Percentiles rank a stretch among this genome's conserved stretches.
Conservation (phyloP, 2,113 vertebrate species). For the Mirounga angustirostris region DNA sequence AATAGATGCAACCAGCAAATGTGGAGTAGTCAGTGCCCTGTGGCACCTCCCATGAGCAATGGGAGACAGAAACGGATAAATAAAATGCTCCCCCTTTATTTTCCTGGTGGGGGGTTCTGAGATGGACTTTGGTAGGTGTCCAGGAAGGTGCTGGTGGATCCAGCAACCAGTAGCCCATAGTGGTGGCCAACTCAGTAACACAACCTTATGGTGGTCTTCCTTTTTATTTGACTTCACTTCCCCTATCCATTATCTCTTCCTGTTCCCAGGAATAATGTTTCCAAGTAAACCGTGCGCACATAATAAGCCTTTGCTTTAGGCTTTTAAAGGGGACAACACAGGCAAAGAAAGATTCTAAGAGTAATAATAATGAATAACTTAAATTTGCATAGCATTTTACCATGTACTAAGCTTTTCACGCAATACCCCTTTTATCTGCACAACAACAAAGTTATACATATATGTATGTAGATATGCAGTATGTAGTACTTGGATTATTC, state of each 20-base stretch:
- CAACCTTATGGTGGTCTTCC: not conserved
- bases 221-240: not conserved
- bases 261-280: not conserved
- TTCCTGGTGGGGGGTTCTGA: not conserved
- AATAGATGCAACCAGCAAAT: not conserved
- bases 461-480: not conserved
- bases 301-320: not conserved
- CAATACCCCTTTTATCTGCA: not conserved
- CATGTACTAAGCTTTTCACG: not conserved
- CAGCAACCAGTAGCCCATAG: not conserved
- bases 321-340: not conserved
- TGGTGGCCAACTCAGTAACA: not conserved
- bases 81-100: not conserved
- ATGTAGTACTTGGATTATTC: not conserved
- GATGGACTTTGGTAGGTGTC: not conserved
- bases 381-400: not conserved
- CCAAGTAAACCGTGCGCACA: not conserved
- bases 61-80: not conserved
- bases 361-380: not conserved
- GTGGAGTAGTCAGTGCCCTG: not conserved
- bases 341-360: conserved; percentile 6
- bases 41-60: not conserved
- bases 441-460: not conserved
- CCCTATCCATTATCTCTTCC: not conserved
- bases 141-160: not conserved